Evolutionary conservation across 2,113 vertebrate species (phyloP), one percentile per base, ranked within the genome.

Genomic region (Clarias magur): DNA sequence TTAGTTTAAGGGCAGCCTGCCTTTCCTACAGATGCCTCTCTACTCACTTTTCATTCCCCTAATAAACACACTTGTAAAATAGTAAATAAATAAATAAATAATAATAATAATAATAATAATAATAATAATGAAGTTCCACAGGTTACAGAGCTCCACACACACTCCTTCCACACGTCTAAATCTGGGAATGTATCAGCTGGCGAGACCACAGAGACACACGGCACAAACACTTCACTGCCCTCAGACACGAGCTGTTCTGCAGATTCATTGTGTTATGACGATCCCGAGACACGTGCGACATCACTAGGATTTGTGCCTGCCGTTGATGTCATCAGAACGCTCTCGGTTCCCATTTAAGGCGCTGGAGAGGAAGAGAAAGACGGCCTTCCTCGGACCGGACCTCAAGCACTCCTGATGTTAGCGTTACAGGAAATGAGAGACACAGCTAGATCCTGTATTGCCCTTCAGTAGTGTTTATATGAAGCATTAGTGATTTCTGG

Each of bases 291-390:
- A 13, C 65, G n/a, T 15, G 15, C 12, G n/a, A 67, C 65, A 4
- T 67, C 65, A 67, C 65, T 27, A 12, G n/a, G 12, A 70, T 70
- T 9, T 17, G 30, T 19, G 30, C 34, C 30, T 30, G 5, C 34
- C 67, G 17, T 6, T 13, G 65, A 68, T 27, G 30, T 48, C 72
- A 25, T 73, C 38, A 42, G 70, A 23, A 73, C 12, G 2, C 38
- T 23, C 34, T 73, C 38, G 9, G 9, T 73, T 48, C 21, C 85
- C 48, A 15, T 83, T 27, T 53, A 83, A 83, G 81, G 81, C 54
- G 1, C 62, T 67, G 42, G 42, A 83, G 38, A 27, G 25, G 62
- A 48, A 67, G 9, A 65, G 62, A n/a, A 53, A n/a, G 81, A 53
- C 1, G 70, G 70, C 17, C 3, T 73, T 73, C 70, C 70, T 19